Percentiles rank a stretch among this genome's conserved stretches.
phyloP scores from a whole-genome alignment of 2,113 vertebrate species.

The Atrichornis clamosus region DNA sequence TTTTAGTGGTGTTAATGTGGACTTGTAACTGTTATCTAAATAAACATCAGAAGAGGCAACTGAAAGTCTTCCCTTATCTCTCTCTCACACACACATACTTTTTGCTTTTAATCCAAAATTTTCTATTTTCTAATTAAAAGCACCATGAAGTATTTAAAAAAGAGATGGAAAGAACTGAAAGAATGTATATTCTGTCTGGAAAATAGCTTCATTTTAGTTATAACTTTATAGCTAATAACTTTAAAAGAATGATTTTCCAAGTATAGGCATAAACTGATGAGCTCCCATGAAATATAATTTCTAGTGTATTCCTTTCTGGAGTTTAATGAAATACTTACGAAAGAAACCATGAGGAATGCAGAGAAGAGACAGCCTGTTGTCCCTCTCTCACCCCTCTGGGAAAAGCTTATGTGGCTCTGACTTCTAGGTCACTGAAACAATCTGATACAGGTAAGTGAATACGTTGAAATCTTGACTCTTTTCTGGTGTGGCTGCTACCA shows the following conservation, averaged over 20 bases:
- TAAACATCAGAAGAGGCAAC: not conserved
- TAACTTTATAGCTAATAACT: not conserved
- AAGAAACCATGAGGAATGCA: not conserved
- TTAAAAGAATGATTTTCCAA: not conserved
- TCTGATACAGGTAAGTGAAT: conserved; percentile 2
- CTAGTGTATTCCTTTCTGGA: not conserved
- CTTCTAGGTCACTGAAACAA: not conserved
- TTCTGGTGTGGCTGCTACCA: not conserved
- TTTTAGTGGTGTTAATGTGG: not conserved
- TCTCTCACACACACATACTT: not conserved
- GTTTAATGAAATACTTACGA: not conserved
- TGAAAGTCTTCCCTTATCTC: not conserved
- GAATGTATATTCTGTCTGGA: not conserved
- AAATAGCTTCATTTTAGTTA: not conserved
- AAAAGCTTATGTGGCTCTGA: not conserved
- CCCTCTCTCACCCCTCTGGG: not conserved
- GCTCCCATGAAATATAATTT: not conserved
- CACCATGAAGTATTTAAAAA: not conserved
- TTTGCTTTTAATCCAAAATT: not conserved
- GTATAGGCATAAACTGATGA: not conserved
- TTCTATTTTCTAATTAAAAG: not conserved
- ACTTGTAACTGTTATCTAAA: not conserved
- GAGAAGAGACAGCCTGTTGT: not conserved
- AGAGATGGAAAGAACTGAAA: not conserved
- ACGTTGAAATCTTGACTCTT: not conserved